A percentile compares a stretch with the other conserved stretches of the same genome.
phyloP scores from a whole-genome alignment of 2,797 vertebrate genomes.

The Lerista edwardsae region DNA sequence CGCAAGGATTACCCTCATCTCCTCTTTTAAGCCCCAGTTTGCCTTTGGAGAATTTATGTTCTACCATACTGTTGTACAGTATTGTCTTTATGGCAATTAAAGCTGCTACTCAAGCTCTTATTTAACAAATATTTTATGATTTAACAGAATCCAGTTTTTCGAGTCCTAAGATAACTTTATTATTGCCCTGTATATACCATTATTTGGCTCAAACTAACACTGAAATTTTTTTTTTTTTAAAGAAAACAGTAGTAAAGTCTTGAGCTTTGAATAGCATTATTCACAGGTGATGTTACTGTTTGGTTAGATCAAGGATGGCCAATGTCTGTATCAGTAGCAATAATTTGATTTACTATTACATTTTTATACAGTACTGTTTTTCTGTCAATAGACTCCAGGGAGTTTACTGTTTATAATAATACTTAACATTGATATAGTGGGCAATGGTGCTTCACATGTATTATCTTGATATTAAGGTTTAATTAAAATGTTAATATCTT shows the following conservation, averaged over 20 bases:
- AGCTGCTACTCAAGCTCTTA: neutral
- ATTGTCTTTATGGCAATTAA: neutral
- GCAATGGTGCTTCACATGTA: too few species aligned
- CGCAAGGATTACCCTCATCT: neutral
- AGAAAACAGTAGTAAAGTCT: neutral
- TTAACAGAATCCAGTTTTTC: constrained; percentile 27
- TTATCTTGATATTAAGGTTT: too few species aligned
- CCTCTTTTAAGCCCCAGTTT: neutral
- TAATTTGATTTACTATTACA: too few species aligned
- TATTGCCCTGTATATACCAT: neutral
- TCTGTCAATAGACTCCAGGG: too few species aligned
- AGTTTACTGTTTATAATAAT: too few species aligned
- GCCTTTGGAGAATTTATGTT: neutral
- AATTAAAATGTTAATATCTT: too few species aligned
- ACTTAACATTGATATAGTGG: too few species aligned
- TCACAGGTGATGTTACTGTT: neutral
- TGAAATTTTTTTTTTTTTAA: too few species aligned
- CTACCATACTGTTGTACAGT: neutral
- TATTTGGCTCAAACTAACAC: neutral
- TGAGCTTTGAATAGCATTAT: neutral
- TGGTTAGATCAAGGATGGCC: neutral
- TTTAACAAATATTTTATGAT: neutral
- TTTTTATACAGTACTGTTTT: too few species aligned
- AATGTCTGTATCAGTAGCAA: neutral
- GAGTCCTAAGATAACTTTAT: neutral